phyloP scores from a whole-genome alignment of 2,797 vertebrate species.

The Rousettus madagascariensis region DNA sequence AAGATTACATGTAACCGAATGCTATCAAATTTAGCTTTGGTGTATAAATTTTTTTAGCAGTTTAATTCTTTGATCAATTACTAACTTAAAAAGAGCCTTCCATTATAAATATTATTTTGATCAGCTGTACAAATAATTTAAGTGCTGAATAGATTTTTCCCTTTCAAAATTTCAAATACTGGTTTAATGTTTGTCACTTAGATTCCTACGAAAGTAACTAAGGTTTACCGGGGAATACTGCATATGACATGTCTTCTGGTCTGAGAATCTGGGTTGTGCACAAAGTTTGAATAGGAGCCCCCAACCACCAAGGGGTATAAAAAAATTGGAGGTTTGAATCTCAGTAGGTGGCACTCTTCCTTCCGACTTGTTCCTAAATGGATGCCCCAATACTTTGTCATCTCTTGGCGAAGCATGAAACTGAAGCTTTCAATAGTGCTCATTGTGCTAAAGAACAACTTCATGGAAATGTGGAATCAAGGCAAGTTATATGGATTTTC shows the following conservation, averaged over 20 bases:
- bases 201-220: conserved; percentile 1
- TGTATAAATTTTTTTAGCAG: conserved; percentile 73
- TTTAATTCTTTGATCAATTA: conserved; percentile 80
- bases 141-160: conserved; percentile 72
- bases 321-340: neutral
- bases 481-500: neutral
- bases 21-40: conserved; percentile 74
- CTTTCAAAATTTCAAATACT: conserved; percentile 76
- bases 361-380: neutral
- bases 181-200: conserved; percentile 68
- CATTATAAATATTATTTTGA: conserved; percentile 80
- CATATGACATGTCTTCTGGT: neutral
- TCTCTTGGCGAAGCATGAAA: neutral
- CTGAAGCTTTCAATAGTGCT: neutral
- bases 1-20: conserved; percentile 74
- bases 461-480: neutral
- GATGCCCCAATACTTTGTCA: neutral
- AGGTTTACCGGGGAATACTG: neutral
- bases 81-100: conserved; percentile 69
- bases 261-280: neutral
- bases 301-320: neutral
- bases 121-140: conserved; percentile 79
- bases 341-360: conserved; percentile 6
- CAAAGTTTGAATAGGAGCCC: neutral
- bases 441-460: neutral